phyloP scores from a whole-genome alignment of 2,888 invertebrate species.

The Dasypogon diadema region DNA sequence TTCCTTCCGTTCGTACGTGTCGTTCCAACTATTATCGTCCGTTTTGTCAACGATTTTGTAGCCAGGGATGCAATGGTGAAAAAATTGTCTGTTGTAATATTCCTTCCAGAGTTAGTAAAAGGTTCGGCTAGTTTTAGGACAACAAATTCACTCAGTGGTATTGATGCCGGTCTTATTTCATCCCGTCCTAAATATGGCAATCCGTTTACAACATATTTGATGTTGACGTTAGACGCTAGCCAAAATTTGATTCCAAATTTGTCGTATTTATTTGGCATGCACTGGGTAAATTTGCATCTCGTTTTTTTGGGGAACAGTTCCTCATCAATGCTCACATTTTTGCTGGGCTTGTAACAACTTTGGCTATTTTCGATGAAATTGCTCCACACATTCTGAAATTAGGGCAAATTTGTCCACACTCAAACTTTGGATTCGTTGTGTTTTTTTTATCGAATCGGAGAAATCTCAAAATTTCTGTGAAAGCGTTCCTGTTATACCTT shows the following conservation, averaged over 20 bases:
- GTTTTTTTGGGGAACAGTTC: constrained; percentile 59
- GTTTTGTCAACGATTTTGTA: constrained; percentile 57
- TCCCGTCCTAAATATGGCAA: constrained; percentile 59
- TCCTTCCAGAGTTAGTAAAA: constrained; percentile 57
- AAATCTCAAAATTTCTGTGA: background rate
- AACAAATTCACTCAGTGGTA: constrained; percentile 57
- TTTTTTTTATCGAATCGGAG: constrained; percentile 1
- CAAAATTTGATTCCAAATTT: constrained; percentile 58
- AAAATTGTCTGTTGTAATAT: constrained; percentile 57
- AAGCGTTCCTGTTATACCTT: too few relatives aligned
- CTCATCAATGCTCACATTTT: constrained; percentile 58
- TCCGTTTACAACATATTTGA: constrained; percentile 58
- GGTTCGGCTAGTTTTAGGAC: constrained; percentile 59
- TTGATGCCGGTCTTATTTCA: constrained; percentile 53
- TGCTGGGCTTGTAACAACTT: constrained; percentile 56
- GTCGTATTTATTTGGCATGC: constrained; percentile 59
- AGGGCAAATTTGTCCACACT: background rate
- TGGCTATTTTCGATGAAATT: constrained; percentile 19
- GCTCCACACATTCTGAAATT: background rate
- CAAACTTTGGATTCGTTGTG: too few relatives aligned
- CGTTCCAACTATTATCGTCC: constrained; percentile 59
- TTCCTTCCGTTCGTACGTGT: background rate
- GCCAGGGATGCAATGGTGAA: constrained; percentile 52
- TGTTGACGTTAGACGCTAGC: constrained; percentile 58
- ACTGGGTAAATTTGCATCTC: constrained; percentile 58